Evolutionary conservation across 2,888 invertebrate genomes (phyloP).

Genomic region (Drosophila neutralis): DNA sequence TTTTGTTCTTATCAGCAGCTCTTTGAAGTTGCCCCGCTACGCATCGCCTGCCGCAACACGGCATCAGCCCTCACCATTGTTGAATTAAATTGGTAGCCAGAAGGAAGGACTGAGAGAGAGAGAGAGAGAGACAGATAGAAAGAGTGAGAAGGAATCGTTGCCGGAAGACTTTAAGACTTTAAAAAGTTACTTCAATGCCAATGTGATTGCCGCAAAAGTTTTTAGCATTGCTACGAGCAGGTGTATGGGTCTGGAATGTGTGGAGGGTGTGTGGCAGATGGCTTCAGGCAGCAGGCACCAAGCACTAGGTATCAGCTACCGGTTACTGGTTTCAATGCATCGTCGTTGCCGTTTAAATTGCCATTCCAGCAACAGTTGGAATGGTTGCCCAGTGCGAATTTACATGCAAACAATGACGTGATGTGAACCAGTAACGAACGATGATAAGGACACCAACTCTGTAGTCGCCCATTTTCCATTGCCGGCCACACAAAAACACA

Average conservation of each 20-base stretch:
- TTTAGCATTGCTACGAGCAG: background rate
- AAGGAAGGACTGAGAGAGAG: background rate
- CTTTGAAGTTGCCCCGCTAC: conserved; percentile 60
- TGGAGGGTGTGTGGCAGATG: background rate
- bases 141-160: conserved; percentile 10
- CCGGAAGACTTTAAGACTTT: conserved; percentile 49
- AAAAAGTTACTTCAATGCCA: conserved; percentile 21
- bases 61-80: conserved; percentile 52
- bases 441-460: conserved; percentile 35
- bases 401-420: conserved; percentile 79
- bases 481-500: background rate
- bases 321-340: conserved; percentile 12
- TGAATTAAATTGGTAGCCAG: conserved; percentile 71
- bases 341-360: conserved; percentile 14
- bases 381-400: conserved; percentile 51
- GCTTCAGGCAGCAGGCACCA: background rate
- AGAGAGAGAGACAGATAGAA: background rate
- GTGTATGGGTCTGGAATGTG: background rate
- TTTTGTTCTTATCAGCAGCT: conserved; percentile 71
- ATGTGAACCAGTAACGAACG: conserved; percentile 64
- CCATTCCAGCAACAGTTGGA: conserved; percentile 38
- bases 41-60: background rate
- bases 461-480: background rate
- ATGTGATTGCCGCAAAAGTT: conserved; percentile 30
- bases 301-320: conserved; percentile 11